These are phyloP conservation scores for Homalodisca vitripennis DNA, from an alignment of 1,140 invertebrate species.

Conservation along the genomic window DNA sequence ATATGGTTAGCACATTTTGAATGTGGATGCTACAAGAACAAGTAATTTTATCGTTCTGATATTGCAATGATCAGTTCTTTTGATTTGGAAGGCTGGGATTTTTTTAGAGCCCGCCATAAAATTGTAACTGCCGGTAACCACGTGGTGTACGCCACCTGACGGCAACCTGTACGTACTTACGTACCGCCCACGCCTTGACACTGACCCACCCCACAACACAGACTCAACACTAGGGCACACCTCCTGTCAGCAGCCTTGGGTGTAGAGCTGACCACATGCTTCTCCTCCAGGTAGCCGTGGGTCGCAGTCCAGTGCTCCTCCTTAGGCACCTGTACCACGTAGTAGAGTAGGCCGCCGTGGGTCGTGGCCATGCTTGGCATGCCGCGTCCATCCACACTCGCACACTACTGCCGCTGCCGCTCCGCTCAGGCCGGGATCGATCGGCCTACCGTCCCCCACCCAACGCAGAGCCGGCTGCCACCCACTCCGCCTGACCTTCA, in stretches of 20 bases:
- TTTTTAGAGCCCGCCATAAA: too few species aligned
- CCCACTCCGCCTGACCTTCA: neutral
- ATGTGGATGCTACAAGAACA: too few species aligned
- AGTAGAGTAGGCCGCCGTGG: conserved; percentile 62
- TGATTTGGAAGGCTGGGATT: too few species aligned
- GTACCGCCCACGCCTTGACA: neutral
- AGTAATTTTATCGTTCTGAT: too few species aligned
- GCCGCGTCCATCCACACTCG: conserved; percentile 16
- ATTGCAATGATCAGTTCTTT: too few species aligned
- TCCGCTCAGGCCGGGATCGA: neutral
- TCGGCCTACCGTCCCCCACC: conserved; percentile 21
- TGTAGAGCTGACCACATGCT: conserved; percentile 21
- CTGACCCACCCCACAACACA: neutral
- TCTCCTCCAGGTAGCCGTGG: conserved; percentile 37
- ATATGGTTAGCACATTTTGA: too few species aligned
- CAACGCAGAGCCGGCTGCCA: too few species aligned
- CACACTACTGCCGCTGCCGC: conserved; percentile 16
- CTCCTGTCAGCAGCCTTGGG: conserved; percentile 9
- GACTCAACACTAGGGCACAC: too few species aligned
- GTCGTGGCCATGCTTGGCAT: conserved; percentile 55
- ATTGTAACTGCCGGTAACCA: too few species aligned
- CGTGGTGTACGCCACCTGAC: too few species aligned
- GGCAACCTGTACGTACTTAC: too few species aligned
- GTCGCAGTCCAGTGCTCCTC: conserved; percentile 41
- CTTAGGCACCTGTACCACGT: conserved; percentile 62